Base-by-base conservation (phyloP, 2,113 vertebrate species). In the Guaruba guarouba region DNA sequence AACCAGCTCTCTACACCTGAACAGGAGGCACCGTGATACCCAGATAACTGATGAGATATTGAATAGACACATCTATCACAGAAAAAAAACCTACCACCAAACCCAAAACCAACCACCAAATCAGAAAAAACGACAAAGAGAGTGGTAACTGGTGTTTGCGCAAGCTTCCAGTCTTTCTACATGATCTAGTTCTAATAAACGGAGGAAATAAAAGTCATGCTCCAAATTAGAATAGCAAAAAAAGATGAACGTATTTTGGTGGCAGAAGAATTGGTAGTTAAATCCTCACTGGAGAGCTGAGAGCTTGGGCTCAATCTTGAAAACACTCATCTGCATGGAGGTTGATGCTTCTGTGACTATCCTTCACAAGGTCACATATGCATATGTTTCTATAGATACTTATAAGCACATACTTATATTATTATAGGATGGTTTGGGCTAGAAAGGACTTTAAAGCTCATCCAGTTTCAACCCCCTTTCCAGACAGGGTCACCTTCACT, bases 141-240 rank as follows among this genome's bases (percentile, higher is more conserved):
- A 80, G 79, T 17, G 62, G 92, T 81, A 63, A 92, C 81, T 76
- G 89, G 52, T 97, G 95, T 94, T 96, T 96, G 86, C 80, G 87
- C 95, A 88, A 93, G 52, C 82, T 88, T 76, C 86, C n/a, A 33
- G 51, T 63, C 49, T 96, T 49, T 31, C 23, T 0, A 7, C 0
- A 2, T 1, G 7, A 24, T 71, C 76, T 69, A 62, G 52, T 92
- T 91, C 86, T 91, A 70, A 81, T 13, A 52, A 90, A 85, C 48
- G 10, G 76, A 83, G 80, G 48, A 55, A 95, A 67, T 52, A 29
- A 91, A 93, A 89, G 22, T 33, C 0, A 1, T 46, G 74, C 16
- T 68, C 43, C 76, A 73, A 44, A 68, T 88, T 86, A 25, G 17
- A 46, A 33, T 28, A 57, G 75, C 43, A 76, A 89, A 88, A 77